phyloP scores from a whole-genome alignment of 2,113 vertebrate species.

The Ailurus styani region DNA sequence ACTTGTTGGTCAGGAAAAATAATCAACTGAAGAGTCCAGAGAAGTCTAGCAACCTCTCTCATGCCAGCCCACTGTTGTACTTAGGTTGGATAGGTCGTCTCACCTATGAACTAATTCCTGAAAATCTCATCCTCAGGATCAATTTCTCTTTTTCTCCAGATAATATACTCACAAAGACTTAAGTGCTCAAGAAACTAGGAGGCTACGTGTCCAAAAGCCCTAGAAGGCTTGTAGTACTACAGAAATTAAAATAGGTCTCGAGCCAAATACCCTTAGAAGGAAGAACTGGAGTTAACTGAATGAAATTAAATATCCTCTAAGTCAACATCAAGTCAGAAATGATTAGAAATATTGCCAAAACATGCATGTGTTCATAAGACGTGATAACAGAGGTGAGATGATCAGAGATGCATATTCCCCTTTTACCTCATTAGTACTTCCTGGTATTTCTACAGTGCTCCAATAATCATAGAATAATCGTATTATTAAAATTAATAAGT shows the following conservation, averaged over 20 bases:
- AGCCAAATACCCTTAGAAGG: background rate
- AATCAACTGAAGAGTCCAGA: accelerated
- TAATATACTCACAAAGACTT: background rate
- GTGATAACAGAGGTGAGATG: background rate
- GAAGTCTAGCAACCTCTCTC: background rate
- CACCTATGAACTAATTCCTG: background rate
- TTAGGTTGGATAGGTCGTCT: background rate
- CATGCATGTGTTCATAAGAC: background rate
- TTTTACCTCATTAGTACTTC: background rate
- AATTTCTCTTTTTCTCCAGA: background rate
- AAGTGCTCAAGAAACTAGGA: background rate
- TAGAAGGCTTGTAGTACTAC: background rate
- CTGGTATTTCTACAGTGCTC: background rate
- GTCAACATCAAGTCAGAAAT: background rate
- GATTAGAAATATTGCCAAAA: background rate
- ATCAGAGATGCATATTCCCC: background rate
- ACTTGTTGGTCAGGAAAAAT: background rate
- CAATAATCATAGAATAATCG: background rate
- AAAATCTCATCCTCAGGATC: background rate
- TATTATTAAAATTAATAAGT: background rate
- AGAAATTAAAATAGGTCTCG: background rate
- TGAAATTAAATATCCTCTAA: background rate
- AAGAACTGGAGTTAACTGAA: background rate
- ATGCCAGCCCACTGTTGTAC: background rate
- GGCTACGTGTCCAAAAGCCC: background rate